These are phyloP conservation scores for Sarcophaga peregrina DNA, from an alignment of 1,140 invertebrate species.

Conservation along the genomic window DNA sequence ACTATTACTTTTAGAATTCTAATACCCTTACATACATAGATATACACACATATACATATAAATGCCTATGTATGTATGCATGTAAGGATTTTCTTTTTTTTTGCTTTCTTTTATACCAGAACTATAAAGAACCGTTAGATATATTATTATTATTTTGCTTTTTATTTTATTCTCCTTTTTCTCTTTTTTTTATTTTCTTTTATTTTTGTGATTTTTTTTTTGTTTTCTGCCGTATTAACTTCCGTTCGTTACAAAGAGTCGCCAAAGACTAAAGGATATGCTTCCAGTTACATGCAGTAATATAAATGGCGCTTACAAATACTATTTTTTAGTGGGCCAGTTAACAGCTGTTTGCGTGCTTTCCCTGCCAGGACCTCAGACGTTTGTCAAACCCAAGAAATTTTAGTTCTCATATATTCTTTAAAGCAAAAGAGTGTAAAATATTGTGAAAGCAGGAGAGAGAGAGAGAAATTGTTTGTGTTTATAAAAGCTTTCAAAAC, in stretches of 20 bases:
- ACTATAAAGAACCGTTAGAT: neutral
- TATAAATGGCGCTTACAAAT: slow-evolving; percentile 30
- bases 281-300: slow-evolving; percentile 17
- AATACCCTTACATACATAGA: slow-evolving; percentile 13
- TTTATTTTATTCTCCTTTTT: neutral
- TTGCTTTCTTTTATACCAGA: slow-evolving; percentile 18
- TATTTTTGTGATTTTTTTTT: neutral
- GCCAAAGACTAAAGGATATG: slow-evolving; percentile 19
- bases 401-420: neutral
- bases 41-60: neutral
- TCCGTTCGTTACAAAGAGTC: slow-evolving; percentile 37
- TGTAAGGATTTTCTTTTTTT: neutral
- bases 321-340: neutral
- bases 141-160: neutral
- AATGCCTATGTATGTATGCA: neutral
- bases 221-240: slow-evolving; percentile 22
- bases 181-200: neutral
- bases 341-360: slow-evolving; percentile 7
- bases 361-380: slow-evolving; percentile 30
- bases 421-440: neutral
- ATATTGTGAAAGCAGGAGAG: neutral
- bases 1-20: too few relatives aligned
- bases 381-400: neutral
- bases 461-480: neutral
- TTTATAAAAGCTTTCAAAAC: neutral